phyloP scores from a whole-genome alignment of 92 coral and sea anemone genomes.

The Parazoanthus atlanticus region DNA sequence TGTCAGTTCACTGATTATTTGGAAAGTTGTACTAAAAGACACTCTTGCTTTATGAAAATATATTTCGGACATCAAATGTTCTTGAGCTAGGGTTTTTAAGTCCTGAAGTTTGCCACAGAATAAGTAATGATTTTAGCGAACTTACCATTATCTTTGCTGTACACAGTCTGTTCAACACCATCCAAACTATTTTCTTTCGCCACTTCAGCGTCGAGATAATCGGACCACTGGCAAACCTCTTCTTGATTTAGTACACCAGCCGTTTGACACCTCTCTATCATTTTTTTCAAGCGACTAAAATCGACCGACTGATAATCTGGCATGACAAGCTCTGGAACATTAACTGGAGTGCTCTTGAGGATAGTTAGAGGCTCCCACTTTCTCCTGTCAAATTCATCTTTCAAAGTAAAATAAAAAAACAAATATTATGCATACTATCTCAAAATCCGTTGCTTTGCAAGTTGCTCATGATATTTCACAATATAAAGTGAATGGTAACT shows the following conservation, averaged over 20 bases:
- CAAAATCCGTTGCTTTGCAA: too few relatives aligned
- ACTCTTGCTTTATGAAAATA: too few relatives aligned
- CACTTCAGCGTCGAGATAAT: conserved; percentile 45
- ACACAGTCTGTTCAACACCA: conserved; percentile 42
- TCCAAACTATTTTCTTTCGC: conserved; percentile 24
- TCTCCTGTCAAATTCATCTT: conserved; percentile 15
- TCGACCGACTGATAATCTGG: conserved; percentile 61
- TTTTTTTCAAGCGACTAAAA: too few relatives aligned
- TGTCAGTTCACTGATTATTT: too few relatives aligned
- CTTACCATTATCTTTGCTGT: conserved; percentile 31
- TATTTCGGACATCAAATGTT: too few relatives aligned
- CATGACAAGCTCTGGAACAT: conserved; percentile 50
- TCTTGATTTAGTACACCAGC: conserved; percentile 39
- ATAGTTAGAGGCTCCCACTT: conserved; percentile 17
- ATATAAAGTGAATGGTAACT: too few relatives aligned
- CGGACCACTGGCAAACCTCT: conserved; percentile 44
- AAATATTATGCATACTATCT: too few relatives aligned
- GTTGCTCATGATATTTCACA: too few relatives aligned
- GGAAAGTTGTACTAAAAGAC: too few relatives aligned
- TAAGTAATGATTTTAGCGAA: too few relatives aligned
- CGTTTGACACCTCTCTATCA: conserved; percentile 35
- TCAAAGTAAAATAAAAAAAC: background rate
- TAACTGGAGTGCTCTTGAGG: conserved; percentile 32
- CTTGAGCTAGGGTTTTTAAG: too few relatives aligned
- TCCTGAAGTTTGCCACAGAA: too few relatives aligned